Evolutionary conservation across 2,797 vertebrate species (phyloP), one percentile per base, ranked within the genome.

Genomic region (Sorex maritimensis): DNA sequence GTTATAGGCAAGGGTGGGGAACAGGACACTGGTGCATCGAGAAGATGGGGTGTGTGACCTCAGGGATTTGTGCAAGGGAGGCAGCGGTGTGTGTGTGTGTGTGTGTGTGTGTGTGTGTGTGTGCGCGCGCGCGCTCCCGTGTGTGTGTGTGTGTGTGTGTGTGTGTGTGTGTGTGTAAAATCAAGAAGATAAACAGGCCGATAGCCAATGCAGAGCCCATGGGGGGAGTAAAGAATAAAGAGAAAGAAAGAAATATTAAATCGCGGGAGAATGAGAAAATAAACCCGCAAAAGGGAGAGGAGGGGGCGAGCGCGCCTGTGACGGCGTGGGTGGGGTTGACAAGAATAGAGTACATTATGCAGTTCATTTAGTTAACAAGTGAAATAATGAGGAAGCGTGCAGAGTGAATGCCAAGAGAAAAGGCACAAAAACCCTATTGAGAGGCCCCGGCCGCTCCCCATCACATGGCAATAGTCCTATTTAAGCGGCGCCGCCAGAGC

Each of bases 311-410:
- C 98, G 98, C 98, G 98, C 98, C 98, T 98, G 98, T 98, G 98
- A 98, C 98, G 98, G 99, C 98, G 99, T 99, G 99, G 99, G 99
- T 99, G 99, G 99, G 99, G 99, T 98, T 98, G 99, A 99, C 99
- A 99, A 99, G 99, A 99, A 99, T 99, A 98, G 99, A 99, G 99
- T 99, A 99, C 99, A 99, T 99, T 99, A 99, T 99, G 99, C 99
- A 99, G 99, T 99, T 99, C 99, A 99, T 99, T 99, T 99, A 99
- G 99, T 99, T 99, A 99, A 99, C 99, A 99, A 99, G 99, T 99
- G 99, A 99, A 99, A 99, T 99, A 99, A 99, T 99, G 98, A 99
- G 99, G 99, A 99, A 99, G 99, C 99, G 99, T 99, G 99, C 99
- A 98, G 99, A 99, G 99, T 99, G 99, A 99, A 99, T 99, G 99